Evolutionary conservation across 2,113 vertebrate species (phyloP).

Genomic region (Cyprinodon tularosa): DNA sequence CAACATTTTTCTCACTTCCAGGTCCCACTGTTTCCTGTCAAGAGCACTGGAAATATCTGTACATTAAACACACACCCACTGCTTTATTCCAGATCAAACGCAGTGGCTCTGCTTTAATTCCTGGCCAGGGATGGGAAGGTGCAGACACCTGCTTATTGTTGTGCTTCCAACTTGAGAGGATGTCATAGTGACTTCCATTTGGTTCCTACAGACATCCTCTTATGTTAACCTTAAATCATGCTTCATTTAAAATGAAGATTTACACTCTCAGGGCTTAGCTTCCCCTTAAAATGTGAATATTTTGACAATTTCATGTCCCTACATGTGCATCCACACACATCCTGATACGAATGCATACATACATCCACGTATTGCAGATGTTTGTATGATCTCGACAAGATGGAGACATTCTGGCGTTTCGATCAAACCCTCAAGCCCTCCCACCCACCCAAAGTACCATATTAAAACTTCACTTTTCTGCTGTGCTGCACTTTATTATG

Average conservation of each 20-base stretch:
- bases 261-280: background rate
- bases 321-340: background rate
- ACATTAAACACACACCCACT: constrained; percentile 22
- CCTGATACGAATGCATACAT: background rate
- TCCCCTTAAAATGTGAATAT: background rate
- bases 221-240: constrained; percentile 1
- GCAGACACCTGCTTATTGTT: constrained; percentile 8
- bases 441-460: background rate
- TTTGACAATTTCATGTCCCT: constrained; percentile 1
- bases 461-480: constrained; percentile 62
- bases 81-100: constrained; percentile 39
- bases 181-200: background rate
- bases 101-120: constrained; percentile 34
- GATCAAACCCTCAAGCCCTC: constrained; percentile 25
- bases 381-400: constrained; percentile 18
- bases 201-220: background rate
- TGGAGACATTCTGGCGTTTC: constrained; percentile 38
- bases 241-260: constrained; percentile 2
- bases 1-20: constrained; percentile 7
- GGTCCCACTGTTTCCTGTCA: constrained; percentile 8
- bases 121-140: constrained; percentile 20
- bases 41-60: constrained; percentile 67
- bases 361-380: constrained; percentile 5
- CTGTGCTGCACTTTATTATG: constrained; percentile 65
- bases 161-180: constrained; percentile 7